Evolutionary conservation across 2,113 vertebrate species (phyloP), one percentile per base, ranked within the genome.

Genomic region (Steatornis caripensis): DNA sequence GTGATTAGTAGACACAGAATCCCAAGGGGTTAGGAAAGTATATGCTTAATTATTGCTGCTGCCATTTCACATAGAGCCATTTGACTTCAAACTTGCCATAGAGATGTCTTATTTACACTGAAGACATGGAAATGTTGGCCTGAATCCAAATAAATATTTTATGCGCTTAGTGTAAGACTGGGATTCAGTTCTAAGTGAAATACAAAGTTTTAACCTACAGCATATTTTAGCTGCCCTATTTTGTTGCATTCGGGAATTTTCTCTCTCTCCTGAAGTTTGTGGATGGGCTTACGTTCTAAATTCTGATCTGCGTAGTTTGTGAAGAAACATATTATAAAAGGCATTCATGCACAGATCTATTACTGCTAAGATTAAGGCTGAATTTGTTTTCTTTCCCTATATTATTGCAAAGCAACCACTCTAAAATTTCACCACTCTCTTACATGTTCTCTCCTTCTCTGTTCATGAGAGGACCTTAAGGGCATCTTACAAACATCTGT

Each of bases 31-130:
- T 95, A 83, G 55, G 93, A 95, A 94, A 89, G n/a, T 91, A 95
- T 75, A 90, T 32, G 12, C 58, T 94, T 90, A 96, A 96, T 97
- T 97, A 96, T 90, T 54, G 60, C 75, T 93, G 34, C 78, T 96
- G 72, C 81, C 65, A 94, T 93, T 97, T 92, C 53, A 3, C 68
- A 82, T 69, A 91, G 81, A 96, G 86, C 27, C 84, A 77, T 96
- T 96, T 94, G 94, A 89, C 85, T 96, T 93, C 84, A 95, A 57
- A 93, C 66, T 91, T 94, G 53, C 89, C 49, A 84, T 12, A 77
- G 78, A 88, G 84, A 94, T 86, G 90, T 93, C 89, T 94, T 94
- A 96, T 86, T 97, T 93, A 89, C 72, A 53, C 80, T 65, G 66
- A 97, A 93, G 91, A 89, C 90, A 32, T 46, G 32, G 46, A 95